phyloP scores from a whole-genome alignment of 2,113 vertebrate genomes.

The Polyodon spathula region DNA sequence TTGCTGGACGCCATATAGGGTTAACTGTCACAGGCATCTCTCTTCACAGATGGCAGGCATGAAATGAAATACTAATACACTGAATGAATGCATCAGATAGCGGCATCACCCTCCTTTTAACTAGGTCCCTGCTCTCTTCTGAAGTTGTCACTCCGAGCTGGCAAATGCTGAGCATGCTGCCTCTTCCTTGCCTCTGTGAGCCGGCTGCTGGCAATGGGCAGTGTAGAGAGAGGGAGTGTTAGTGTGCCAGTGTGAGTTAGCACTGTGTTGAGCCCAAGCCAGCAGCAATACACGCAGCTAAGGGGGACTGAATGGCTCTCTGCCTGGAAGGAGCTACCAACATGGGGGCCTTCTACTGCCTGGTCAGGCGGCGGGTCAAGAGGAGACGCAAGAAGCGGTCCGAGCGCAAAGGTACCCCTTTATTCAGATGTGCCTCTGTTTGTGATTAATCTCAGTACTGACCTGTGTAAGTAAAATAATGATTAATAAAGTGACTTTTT shows the following conservation, averaged over 20 bases:
- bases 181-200: background rate
- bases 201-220: background rate
- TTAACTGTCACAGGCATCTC: background rate
- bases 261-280: no score
- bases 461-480: no score
- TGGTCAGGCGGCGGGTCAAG: slow-evolving; percentile 43
- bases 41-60: slow-evolving; percentile 7
- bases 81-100: slow-evolving; percentile 11
- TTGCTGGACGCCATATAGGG: background rate
- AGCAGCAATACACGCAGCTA: background rate
- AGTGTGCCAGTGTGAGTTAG: background rate
- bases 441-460: background rate
- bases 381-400: slow-evolving; percentile 66
- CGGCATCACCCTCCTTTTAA: background rate
- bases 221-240: background rate
- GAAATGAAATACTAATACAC: slow-evolving; percentile 15
- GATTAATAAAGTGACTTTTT: no score
- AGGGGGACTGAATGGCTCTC: slow-evolving; percentile 45
- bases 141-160: slow-evolving; percentile 19
- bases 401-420: slow-evolving; percentile 64
- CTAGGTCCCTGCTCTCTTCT: slow-evolving; percentile 1
- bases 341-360: slow-evolving; percentile 48
- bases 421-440: background rate
- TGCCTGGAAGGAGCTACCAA: slow-evolving; percentile 26
- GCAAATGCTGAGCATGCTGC: background rate